Evolutionary conservation across 2,797 vertebrate genomes (phyloP), one percentile per base, ranked within the genome.

Genomic region (Eptatretus atami): DNA sequence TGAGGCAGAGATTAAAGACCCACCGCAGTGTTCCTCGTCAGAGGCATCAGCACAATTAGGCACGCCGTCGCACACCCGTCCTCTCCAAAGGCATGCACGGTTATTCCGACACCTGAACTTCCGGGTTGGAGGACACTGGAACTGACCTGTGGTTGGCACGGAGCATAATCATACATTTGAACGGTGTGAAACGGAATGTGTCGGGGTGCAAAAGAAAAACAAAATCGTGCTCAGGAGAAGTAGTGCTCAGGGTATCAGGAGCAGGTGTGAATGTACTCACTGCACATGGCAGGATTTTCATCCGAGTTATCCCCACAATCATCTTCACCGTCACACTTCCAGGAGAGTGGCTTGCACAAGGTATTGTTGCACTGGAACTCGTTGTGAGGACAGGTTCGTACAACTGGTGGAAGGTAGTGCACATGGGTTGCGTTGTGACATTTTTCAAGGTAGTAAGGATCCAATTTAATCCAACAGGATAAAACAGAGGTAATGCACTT

Each of bases 351-450:
- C 68, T 93, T 93, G 70, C 86, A 93, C 53, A 92, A 73, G 0
- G 83, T 87, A 75, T 93, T 93, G 72, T 92, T 87, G 71, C 86
- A 93, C 73, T 93, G 86, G 74, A 90, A 86, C 71, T 90, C 85
- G 0, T 90, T 82, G 73, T 78, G 71, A 67, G 82, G 82, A 71
- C 86, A 93, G 53, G 83, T 84, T 70, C 83, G 73, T 64, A 77
- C 81, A 78, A 74, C 53, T 70, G 75, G n/a, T 71, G 67, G 31
- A 44, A 44, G 6, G 6, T 44, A 44, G 31, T 44, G 6, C 31
- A 44, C 31, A 44, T 44, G 31, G 31, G 31, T 44, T 44, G 31
- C 31, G 6, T 8, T 44, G 31, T 44, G 31, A 44, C 31, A 44
- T 44, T 44, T 44, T 44, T 4, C 4, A 5, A 44, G 4, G 31